Percentiles rank a stretch among this genome's conserved stretches.
Conservation (phyloP, 1,140 invertebrate genomes). For the Rhopalosiphum padi region DNA sequence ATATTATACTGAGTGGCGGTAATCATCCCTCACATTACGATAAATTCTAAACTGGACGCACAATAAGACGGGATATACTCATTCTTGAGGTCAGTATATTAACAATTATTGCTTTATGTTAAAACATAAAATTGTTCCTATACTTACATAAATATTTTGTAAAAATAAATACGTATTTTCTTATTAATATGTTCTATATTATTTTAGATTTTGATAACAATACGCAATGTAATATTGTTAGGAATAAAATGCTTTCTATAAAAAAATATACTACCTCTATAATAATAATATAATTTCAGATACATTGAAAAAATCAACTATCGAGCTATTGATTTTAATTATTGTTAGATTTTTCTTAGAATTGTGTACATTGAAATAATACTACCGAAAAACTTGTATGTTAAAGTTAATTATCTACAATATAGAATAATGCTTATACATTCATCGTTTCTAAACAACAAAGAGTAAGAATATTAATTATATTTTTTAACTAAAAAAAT, state of each 20-base stretch:
- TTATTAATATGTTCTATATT: not conserved
- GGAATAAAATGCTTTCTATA: not conserved
- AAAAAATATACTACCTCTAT: not conserved
- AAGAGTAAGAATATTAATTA: not conserved
- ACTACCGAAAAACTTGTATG: not conserved
- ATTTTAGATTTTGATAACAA: not conserved
- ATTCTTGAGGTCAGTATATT: not conserved
- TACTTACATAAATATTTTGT: not conserved
- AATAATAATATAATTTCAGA: not conserved
- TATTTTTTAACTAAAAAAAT: not conserved
- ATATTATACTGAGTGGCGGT: not conserved
- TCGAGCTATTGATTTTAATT: not conserved
- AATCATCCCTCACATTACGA: not conserved
- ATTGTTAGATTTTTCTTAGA: not conserved
- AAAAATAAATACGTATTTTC: not conserved
- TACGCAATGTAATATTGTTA: too few relatives aligned
- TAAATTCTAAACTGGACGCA: not conserved
- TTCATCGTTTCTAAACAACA: not conserved
- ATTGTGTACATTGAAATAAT: not conserved
- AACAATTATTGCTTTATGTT: not conserved
- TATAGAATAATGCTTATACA: not conserved
- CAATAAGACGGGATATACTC: not conserved
- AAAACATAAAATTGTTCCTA: too few relatives aligned
- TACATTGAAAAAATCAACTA: not conserved
- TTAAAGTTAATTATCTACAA: not conserved